phyloP scores from a whole-genome alignment of 2,888 invertebrate species.

The Trisateles emortualis region DNA sequence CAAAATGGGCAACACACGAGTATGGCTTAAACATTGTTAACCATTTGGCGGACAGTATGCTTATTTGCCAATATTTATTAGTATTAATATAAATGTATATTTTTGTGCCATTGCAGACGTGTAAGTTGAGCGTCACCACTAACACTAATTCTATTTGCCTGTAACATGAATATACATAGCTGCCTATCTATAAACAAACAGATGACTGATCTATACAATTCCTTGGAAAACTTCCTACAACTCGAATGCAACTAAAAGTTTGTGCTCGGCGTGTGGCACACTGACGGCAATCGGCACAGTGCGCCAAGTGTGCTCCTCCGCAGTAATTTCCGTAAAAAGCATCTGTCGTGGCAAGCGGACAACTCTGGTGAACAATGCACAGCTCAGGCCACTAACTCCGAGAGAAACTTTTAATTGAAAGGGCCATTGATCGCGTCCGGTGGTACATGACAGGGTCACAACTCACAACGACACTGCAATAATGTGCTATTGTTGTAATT shows the following conservation, averaged over 20 bases:
- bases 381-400: constrained; percentile 51
- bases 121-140: too few relatives aligned
- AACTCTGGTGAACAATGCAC: constrained; percentile 56
- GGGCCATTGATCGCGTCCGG: constrained; percentile 69
- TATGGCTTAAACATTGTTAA: too few relatives aligned
- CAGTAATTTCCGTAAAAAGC: constrained; percentile 59
- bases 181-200: constrained; percentile 15
- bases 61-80: too few relatives aligned
- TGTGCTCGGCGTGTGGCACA: constrained; percentile 19
- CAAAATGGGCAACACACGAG: too few relatives aligned
- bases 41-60: too few relatives aligned
- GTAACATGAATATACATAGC: constrained; percentile 5
- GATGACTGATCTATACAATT: constrained; percentile 28
- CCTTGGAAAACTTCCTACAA: constrained; percentile 18
- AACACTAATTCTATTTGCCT: too few relatives aligned
- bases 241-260: constrained; percentile 39
- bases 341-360: constrained; percentile 37
- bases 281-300: constrained; percentile 20
- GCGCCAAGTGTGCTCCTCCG: constrained; percentile 40
- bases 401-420: constrained; percentile 79
- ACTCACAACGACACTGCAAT: constrained; percentile 3
- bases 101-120: too few relatives aligned
- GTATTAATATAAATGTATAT: too few relatives aligned
- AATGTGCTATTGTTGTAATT: background rate
- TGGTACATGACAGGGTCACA: constrained; percentile 28